These are phyloP conservation scores for Sepioteuthis lessoniana DNA, from an alignment of 2,888 invertebrate species.

Conservation along the genomic window DNA sequence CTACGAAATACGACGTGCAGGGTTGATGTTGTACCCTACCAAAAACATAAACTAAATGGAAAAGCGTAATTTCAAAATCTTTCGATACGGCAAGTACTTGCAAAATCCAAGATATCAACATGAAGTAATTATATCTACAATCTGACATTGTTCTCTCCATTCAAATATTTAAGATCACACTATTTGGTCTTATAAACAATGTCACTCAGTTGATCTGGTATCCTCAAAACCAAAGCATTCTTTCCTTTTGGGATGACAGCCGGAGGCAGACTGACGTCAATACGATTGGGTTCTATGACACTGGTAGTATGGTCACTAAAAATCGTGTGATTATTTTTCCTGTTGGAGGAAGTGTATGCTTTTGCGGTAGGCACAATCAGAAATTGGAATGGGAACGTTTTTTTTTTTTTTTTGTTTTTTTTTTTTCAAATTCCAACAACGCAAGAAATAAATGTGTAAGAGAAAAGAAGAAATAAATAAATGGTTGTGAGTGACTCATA, in stretches of 20 bases:
- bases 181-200: not conserved
- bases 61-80: too few species aligned
- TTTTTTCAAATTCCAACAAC: not conserved
- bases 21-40: too few species aligned
- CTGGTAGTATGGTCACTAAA: slow-evolving; percentile 10
- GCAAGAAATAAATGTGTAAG: not conserved
- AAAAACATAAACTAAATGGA: too few species aligned
- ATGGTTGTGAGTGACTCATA: not conserved
- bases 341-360: not conserved
- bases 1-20: too few species aligned
- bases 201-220: not conserved
- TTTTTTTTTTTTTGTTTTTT: not conserved
- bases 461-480: not conserved
- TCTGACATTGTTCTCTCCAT: too few species aligned
- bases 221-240: not conserved
- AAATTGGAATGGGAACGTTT: not conserved
- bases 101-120: too few species aligned
- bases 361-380: not conserved
- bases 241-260: not conserved
- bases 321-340: slow-evolving; percentile 10
- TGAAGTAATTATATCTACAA: too few species aligned
- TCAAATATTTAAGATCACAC: not conserved
- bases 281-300: not conserved
- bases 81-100: too few species aligned
- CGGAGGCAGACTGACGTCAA: not conserved